A percentile compares a stretch with the other conserved stretches of the same genome.
These are phyloP conservation scores for Microcebus ravelobensis DNA, from an alignment of 2,113 vertebrate genomes.

Conservation along the genomic window DNA sequence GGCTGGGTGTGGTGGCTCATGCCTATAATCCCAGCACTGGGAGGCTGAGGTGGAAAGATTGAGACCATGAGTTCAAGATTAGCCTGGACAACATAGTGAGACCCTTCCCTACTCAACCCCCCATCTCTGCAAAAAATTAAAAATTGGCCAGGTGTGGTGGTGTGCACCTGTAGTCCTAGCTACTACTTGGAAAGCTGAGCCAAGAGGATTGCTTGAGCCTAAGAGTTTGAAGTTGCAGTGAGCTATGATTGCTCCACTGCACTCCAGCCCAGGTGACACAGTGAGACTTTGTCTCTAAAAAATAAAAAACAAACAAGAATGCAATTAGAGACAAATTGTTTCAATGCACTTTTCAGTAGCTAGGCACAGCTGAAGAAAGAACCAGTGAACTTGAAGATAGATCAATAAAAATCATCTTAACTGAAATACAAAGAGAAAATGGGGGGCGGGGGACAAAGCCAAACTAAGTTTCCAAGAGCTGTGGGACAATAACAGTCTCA, in stretches of 20 bases:
- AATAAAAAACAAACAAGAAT: not conserved
- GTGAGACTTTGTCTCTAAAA: not conserved
- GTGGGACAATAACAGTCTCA: not conserved
- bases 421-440: slow-evolving; percentile 8
- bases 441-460: not conserved
- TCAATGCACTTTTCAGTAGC: slow-evolving; percentile 6
- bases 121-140: not conserved
- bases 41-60: not conserved
- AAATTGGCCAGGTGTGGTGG: not conserved
- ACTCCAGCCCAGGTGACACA: not conserved
- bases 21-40: not conserved
- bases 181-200: not conserved
- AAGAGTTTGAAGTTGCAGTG: not conserved
- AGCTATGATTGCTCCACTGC: not conserved
- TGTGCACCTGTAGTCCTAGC: not conserved
- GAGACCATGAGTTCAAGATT: not conserved
- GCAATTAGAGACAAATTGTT: not conserved
- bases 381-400: not conserved
- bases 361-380: not conserved
- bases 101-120: not conserved
- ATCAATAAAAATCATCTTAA: not conserved
- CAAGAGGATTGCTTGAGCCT: not conserved
- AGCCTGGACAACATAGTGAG: not conserved
- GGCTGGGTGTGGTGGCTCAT: not conserved
- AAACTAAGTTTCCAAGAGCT: not conserved